phyloP scores from a whole-genome alignment of 2,888 invertebrate genomes.

The Drosophila atripex region DNA sequence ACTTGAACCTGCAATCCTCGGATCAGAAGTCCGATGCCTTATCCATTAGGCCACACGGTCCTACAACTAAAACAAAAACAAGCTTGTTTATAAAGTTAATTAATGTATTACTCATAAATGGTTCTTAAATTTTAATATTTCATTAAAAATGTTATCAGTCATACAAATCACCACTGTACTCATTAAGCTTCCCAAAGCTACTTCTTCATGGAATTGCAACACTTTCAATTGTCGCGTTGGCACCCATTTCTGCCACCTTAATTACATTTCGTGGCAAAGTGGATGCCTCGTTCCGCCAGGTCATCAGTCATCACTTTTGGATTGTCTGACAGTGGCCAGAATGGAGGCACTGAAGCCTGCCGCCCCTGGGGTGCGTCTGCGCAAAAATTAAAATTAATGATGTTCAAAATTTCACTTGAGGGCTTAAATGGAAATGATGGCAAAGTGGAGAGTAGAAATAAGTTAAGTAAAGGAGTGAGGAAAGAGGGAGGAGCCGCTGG shows the following conservation, averaged over 20 bases:
- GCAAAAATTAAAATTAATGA: constrained; percentile 78
- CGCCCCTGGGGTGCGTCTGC: constrained; percentile 64
- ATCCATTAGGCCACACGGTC: constrained; percentile 29
- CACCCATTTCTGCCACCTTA: constrained; percentile 41
- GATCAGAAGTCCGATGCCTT: constrained; percentile 40
- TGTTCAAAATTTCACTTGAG: constrained; percentile 61
- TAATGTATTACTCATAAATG: no score
- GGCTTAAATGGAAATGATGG: constrained; percentile 44
- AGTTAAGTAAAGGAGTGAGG: constrained; percentile 11
- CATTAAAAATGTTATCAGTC: not conserved
- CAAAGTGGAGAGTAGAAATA: constrained; percentile 22
- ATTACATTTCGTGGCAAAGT: constrained; percentile 38
- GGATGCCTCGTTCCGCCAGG: constrained; percentile 29
- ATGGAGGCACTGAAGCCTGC: constrained; percentile 59
- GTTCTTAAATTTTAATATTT: not conserved
- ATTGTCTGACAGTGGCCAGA: constrained; percentile 50
- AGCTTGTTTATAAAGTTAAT: not conserved
- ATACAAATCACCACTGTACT: constrained; percentile 18
- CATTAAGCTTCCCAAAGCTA: constrained; percentile 12
- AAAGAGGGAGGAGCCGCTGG: constrained; percentile 7
- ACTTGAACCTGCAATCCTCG: constrained; percentile 40
- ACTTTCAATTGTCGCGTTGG: constrained; percentile 40
- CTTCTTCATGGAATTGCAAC: constrained; percentile 37
- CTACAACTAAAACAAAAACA: not conserved
- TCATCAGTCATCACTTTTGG: constrained; percentile 29